These are phyloP conservation scores for Pygoscelis antarcticus DNA, from an alignment of 2,113 vertebrate species.

Conservation along the genomic window DNA sequence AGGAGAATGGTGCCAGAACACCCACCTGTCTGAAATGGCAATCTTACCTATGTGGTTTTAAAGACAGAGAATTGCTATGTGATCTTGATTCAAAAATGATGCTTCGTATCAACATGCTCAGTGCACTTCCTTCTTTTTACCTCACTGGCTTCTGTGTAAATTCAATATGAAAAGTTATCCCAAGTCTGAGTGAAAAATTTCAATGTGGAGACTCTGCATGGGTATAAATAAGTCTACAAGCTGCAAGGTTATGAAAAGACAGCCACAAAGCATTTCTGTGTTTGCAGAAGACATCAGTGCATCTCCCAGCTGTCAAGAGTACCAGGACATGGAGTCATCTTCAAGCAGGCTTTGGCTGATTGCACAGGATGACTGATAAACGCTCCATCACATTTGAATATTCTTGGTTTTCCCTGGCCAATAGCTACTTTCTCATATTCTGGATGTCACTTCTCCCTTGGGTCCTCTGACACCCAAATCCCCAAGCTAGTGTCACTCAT, in stretches of 20 bases:
- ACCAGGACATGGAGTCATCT: background rate
- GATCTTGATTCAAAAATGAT: background rate
- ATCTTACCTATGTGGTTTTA: background rate
- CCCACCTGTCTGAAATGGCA: background rate
- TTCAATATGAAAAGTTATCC: background rate
- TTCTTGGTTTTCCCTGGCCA: background rate
- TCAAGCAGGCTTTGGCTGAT: background rate
- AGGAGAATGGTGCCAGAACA: background rate
- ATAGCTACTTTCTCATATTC: background rate
- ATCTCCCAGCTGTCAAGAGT: background rate
- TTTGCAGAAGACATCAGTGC: background rate
- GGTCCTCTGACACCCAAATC: background rate
- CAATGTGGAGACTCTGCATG: background rate
- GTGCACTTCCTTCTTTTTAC: background rate
- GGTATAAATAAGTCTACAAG: background rate
- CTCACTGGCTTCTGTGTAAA: background rate
- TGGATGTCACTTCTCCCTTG: background rate
- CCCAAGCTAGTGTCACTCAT: slow-evolving; percentile 55
- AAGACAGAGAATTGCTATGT: background rate
- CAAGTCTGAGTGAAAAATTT: background rate
- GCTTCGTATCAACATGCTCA: background rate
- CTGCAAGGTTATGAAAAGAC: background rate
- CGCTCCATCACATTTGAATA: background rate
- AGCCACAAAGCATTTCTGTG: background rate
- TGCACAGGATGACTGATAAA: background rate